Evolutionary conservation across 2,888 invertebrate species (phyloP), one percentile per base, ranked within the genome.

Genomic region (Elysia crispata): DNA sequence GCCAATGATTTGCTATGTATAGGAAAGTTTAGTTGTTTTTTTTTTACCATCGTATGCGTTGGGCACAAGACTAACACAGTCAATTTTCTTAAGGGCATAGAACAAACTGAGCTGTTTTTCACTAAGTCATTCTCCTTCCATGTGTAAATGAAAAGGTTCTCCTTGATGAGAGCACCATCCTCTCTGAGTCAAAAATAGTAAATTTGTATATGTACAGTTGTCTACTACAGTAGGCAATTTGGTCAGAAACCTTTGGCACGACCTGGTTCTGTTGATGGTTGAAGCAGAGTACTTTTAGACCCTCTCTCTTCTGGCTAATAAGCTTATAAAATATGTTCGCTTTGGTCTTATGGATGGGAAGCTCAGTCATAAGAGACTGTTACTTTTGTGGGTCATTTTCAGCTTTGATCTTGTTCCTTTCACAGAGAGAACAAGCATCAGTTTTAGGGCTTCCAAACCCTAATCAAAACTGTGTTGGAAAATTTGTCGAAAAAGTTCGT

Each of bases 11-110:
- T 54, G 28, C 28, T 1, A n/a, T 30, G 25, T 41, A 73, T 1
- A 73, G 49, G 18, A 73, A 18, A 1, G 50, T 8, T 1, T 23
- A 11, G 50, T 73, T 73, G n/a, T n/a, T 73, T 73, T 73, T 18
- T 73, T 73, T 28, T 73, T 50, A 11, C 73, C 73, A 13, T 54
- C 73, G 50, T 54, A 73, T 25, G 73, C 73, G 50, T 73, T 54
- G 3, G 73, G 5, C 1, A 50, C 73, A 1, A 49, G 54, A 8
- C 54, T 18, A 1, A 73, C 54, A 18, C 5, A 6, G 23, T 49
- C 50, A 49, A 73, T 50, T 3, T 5, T 30, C 70, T 15, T 70
- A 41, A 70, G 1, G 20, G 49, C 73, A 73, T 73, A 54, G 28
- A 54, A 25, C 1, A 70, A 1, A 41, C 70, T 1, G 70, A 50